Conservation (phyloP, 2,888 invertebrate species). For the Hydriomena furcata region DNA sequence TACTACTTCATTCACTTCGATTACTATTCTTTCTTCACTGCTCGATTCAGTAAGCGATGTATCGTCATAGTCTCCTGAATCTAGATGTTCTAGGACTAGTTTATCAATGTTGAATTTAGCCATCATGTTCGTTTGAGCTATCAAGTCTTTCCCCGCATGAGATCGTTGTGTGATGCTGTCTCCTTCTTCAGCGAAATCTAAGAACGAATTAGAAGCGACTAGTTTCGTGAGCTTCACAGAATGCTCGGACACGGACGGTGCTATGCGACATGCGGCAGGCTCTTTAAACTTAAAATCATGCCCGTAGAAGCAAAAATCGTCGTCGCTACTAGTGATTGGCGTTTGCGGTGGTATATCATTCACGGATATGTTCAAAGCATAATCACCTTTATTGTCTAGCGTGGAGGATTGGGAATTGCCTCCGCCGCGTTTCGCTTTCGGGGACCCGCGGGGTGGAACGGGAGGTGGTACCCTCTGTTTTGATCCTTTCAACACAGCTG, state of each 20-base stretch:
- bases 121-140: conserved; percentile 75
- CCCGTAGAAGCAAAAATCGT: conserved; percentile 73
- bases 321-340: conserved; percentile 73
- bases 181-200: conserved; percentile 67
- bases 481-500: conserved; percentile 89
- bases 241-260: conserved; percentile 68
- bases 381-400: conserved; percentile 78
- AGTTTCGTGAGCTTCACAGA: conserved; percentile 65
- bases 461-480: conserved; percentile 94
- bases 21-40: conserved; percentile 66
- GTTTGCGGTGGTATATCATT: conserved; percentile 69
- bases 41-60: conserved; percentile 72
- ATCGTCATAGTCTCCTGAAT: conserved; percentile 70
- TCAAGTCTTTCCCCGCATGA: conserved; percentile 62
- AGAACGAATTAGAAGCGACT: conserved; percentile 67
- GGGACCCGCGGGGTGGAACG: conserved; percentile 93
- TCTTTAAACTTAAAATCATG: conserved; percentile 74
- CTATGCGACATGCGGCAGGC: conserved; percentile 67
- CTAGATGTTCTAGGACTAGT: conserved; percentile 67
- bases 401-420: conserved; percentile 67
- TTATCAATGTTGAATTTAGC: conserved; percentile 72
- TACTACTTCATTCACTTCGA: conserved; percentile 48
- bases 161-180: conserved; percentile 66
- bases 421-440: conserved; percentile 84
- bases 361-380: conserved; percentile 66